A percentile compares a stretch with the other conserved stretches of the same genome.
These are phyloP conservation scores for Monopterus albus DNA, from an alignment of 2,113 vertebrate genomes.

Conservation along the genomic window DNA sequence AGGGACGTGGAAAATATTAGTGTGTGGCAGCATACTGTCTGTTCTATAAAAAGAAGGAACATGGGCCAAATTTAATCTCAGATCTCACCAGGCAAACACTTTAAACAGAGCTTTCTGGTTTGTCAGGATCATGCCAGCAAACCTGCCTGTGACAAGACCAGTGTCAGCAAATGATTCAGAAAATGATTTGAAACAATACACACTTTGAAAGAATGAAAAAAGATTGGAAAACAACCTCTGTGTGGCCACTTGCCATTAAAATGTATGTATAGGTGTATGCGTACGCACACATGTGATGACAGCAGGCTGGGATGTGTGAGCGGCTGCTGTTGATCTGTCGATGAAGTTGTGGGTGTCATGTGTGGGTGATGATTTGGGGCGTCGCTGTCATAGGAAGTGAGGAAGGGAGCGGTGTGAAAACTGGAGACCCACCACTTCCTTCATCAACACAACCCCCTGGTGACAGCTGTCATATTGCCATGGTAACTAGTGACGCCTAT, in stretches of 20 bases:
- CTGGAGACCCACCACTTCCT: constrained; percentile 36
- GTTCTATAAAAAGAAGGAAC: constrained; percentile 46
- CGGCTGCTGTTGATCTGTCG: constrained; percentile 13
- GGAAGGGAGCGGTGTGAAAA: constrained; percentile 61
- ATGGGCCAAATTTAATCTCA: constrained; percentile 47
- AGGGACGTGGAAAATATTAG: constrained; percentile 17
- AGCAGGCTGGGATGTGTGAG: constrained; percentile 8
- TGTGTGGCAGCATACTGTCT: neutral
- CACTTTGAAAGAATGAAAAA: neutral
- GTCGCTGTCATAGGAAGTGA: constrained; percentile 36
- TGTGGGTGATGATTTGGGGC: constrained; percentile 62
- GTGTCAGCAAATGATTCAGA: constrained; percentile 4
- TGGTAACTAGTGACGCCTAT: constrained; percentile 60
- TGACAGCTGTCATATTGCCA: constrained; percentile 69
- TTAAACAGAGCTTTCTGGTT: constrained; percentile 11
- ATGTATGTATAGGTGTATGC: neutral
- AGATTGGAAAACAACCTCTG: constrained; percentile 31
- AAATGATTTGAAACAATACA: neutral
- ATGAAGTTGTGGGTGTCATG: constrained; percentile 42
- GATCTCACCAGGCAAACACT: constrained; percentile 49
- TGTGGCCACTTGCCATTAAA: constrained; percentile 6
- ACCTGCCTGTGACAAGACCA: neutral
- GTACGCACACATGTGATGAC: neutral
- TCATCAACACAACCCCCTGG: constrained; percentile 47
- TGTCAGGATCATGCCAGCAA: constrained; percentile 41